Evolutionary conservation across 2,888 invertebrate species (phyloP), one percentile per base, ranked within the genome.

Genomic region (Caenorhabditis japonica): DNA sequence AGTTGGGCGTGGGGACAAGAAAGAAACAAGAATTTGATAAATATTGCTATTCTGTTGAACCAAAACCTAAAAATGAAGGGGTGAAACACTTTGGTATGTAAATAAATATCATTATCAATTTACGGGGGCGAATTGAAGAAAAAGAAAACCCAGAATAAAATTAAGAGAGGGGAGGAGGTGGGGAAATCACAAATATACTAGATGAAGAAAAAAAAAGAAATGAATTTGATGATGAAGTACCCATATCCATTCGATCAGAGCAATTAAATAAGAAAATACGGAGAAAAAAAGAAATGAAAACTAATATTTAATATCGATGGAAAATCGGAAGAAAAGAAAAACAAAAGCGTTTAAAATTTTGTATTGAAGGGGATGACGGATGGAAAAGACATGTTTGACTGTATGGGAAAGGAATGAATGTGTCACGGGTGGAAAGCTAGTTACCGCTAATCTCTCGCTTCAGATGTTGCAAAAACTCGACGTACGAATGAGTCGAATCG

Each of bases 401-500:
- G 17, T 39, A 2, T 12, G 47, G 33, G 17, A n/a, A 39, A 23
- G 52, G 52, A 58, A 58, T 58, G 58, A 52, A 68, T 66, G 41
- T 44, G 56, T 58, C 56, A 68, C 66, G 41, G 21, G n/a, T 13
- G 12, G 13, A 8, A 53, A 13, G 25, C 44, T 68, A 68, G 49
- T 68, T 52, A 41, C 49, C 49, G 39, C 44, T 66, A 33, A 87
- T 82, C 70, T 86, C 86, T 41, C 80, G 75, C 60, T 81, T 79
- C 44, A 90, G 70, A 90, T 96, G 95, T 90, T 97, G 96, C 89
- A 99, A 91, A 90, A 99, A 99, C 91, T 99, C 97, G 89, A 94
- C 94, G 90, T 97, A 97, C 81, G 95, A 95, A 90, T 95, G 92
- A 58, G 94, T 92, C 64, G 93, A 93, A 88, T 99, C 97, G 76